Evolutionary conservation across 2,113 vertebrate species (phyloP), one percentile per base, ranked within the genome.

Genomic region (Microcebus ravelobensis): DNA sequence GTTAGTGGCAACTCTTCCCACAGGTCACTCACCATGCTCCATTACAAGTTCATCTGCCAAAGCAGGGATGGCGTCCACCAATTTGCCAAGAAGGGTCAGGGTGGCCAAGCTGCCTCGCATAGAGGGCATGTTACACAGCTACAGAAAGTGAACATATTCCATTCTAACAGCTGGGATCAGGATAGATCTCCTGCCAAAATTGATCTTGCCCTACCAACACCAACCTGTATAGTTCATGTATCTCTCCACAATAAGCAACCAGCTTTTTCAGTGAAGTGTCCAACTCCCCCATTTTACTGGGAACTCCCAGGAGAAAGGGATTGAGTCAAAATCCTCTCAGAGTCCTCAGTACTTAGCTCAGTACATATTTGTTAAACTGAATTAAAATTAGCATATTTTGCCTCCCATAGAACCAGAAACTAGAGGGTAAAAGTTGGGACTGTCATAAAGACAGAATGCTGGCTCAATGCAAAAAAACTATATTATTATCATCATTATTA

Each of bases 81-180:
- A 95, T 96, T 99, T 99, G 95, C 99, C 99, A 96, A 99, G 94
- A 92, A 99, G 99, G 83, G 79, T 99, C 93, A 99, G 98, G 0
- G 97, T 98, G 77, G 99, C 98, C 94, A 99, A 96, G 96, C 98
- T 99, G 95, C 84, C 90, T 97, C 98, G 98, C 98, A 98, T 97
- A 73, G 97, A 98, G 79, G 96, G 73, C 96, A 97, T 94, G 96
- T 97, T 98, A 94, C 96, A 98, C 50, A 99, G 96, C 97, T 98
- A 57, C 17, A 77, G 70, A 50, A 61, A 91, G 29, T 17, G 77
- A 96, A 79, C 48, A 95, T 14, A 27, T 0, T 15, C 68, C 8
- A 0, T 57, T 77, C 50, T 79, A 23, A 77, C 63, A 93, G 55
- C 76, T 36, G 77, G 73, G 29, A 79, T 70, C 76, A 80, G 17